Evolutionary conservation across 2,888 invertebrate species (phyloP), one percentile per base, ranked within the genome.

Genomic region (Metopia argyrocephala): DNA sequence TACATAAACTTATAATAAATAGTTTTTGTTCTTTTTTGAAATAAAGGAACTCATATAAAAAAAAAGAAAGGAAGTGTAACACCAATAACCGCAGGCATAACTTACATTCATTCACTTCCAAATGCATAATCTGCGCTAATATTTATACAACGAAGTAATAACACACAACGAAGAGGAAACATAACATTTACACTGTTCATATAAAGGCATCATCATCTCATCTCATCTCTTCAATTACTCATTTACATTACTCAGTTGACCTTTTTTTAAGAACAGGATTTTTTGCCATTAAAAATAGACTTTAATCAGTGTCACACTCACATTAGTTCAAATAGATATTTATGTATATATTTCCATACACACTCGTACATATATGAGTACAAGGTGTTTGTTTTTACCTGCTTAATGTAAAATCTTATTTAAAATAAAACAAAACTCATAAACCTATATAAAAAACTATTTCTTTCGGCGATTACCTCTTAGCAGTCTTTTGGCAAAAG

Each of bases 51-150:
- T 1, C 0, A 38, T 12, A 38, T 12, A 38, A 2, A 15, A 31
- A 9, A 38, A 38, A 9, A 38, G 2, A 12, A 38, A 38, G 0
- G 12, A 12, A 38, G 3, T 9, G 12, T 12, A 5, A 56, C 54
- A 75, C 20, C 38, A 25, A 65, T 69, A 65, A 76, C 76, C 76
- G 15, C 69, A 76, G 70, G 70, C 70, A 64, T 70, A 64, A 70
- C 50, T 70, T 76, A 48, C 57, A 76, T 50, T 59, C 64, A 57
- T 57, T 76, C 62, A 69, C 62, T 56, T 69, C 25, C 7, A 61
- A 20, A 50, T 57, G 48, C 48, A 57, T 74, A 74, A 68, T 56
- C n/a, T 56, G 28, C 31, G n/a, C 48, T 56, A 64, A 76, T 70
- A 69, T 64, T 76, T 62, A 54, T 38, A 76, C 25, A 9, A 6